phyloP scores from a whole-genome alignment of 2,888 invertebrate genomes.

The Heliconius hortense region DNA sequence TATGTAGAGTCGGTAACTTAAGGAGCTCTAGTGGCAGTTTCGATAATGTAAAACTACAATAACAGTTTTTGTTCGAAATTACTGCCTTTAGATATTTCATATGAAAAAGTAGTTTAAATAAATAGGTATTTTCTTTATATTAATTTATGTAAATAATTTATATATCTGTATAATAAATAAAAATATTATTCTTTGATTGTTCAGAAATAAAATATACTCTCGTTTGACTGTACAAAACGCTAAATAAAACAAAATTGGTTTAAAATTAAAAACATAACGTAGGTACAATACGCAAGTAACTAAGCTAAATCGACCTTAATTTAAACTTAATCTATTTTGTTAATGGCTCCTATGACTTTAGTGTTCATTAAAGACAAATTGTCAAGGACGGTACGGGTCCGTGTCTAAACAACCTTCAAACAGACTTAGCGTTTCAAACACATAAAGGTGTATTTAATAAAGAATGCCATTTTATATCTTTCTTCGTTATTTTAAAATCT shows the following conservation, averaged over 20 bases:
- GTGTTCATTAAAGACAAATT: constrained; percentile 51
- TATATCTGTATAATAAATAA: constrained; percentile 65
- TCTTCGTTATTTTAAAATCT: background rate
- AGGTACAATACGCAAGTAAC: constrained; percentile 73
- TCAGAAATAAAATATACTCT: constrained; percentile 71
- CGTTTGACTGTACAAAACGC: constrained; percentile 75
- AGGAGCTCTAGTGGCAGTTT: constrained; percentile 71
- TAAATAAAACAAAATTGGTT: constrained; percentile 57
- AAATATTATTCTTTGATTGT: constrained; percentile 67
- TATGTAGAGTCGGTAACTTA: constrained; percentile 76
- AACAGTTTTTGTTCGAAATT: constrained; percentile 54
- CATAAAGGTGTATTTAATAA: constrained; percentile 14
- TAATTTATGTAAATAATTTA: constrained; percentile 65
- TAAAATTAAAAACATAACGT: constrained; percentile 67
- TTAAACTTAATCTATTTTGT: constrained; percentile 72
- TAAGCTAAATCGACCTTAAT: constrained; percentile 71
- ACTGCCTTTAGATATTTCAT: constrained; percentile 57
- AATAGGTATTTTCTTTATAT: constrained; percentile 63
- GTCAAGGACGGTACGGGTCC: constrained; percentile 68
- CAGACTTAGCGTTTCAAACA: constrained; percentile 27
- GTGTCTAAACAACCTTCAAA: constrained; percentile 35
- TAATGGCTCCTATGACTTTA: constrained; percentile 78
- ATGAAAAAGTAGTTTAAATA: constrained; percentile 62
- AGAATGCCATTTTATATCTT: background rate
- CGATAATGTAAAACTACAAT: constrained; percentile 59